Evolutionary conservation across 2,888 invertebrate genomes (phyloP).

Genomic region (Sycophila texana): DNA sequence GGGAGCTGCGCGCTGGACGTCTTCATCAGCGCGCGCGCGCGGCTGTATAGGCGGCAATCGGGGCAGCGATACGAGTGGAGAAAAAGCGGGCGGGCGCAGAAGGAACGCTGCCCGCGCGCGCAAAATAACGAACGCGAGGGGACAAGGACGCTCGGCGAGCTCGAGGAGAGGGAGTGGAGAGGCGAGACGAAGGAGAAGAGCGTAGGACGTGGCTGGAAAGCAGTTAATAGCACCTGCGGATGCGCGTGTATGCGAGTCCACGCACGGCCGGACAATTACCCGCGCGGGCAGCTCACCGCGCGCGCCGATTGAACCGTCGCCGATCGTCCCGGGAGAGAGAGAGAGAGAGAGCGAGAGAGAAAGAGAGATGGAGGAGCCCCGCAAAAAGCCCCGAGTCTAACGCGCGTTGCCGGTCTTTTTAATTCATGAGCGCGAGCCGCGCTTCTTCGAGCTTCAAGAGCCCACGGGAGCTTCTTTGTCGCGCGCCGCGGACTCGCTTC

Average conservation of each 20-base stretch:
- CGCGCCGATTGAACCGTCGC: constrained; percentile 52
- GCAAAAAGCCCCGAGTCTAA: constrained; percentile 54
- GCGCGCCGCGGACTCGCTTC: not conserved
- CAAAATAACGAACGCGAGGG: constrained; percentile 1
- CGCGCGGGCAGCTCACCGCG: not conserved
- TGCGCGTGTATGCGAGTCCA: constrained; percentile 40
- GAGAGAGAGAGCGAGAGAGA: not conserved
- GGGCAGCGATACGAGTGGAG: constrained; percentile 57
- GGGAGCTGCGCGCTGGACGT: not conserved
- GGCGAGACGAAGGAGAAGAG: not conserved
- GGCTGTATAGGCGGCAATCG: constrained; percentile 58
- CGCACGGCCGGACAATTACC: constrained; percentile 35
- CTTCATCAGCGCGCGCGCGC: constrained; percentile 65
- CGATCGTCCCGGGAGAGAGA: constrained; percentile 35
- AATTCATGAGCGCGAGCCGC: constrained; percentile 67
- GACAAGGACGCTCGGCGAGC: not conserved
- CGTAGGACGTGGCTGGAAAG: constrained; percentile 63
- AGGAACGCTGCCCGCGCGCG: not conserved
- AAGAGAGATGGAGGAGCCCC: not conserved
- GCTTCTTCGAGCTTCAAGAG: not conserved
- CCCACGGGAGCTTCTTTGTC: constrained; percentile 17
- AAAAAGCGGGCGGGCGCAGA: constrained; percentile 56
- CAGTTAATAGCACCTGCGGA: constrained; percentile 66
- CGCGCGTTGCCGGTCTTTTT: constrained; percentile 68
- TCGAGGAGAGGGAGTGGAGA: not conserved